phyloP scores from a whole-genome alignment of 2,113 vertebrate genomes.

The Himantopus leucocephalus region DNA sequence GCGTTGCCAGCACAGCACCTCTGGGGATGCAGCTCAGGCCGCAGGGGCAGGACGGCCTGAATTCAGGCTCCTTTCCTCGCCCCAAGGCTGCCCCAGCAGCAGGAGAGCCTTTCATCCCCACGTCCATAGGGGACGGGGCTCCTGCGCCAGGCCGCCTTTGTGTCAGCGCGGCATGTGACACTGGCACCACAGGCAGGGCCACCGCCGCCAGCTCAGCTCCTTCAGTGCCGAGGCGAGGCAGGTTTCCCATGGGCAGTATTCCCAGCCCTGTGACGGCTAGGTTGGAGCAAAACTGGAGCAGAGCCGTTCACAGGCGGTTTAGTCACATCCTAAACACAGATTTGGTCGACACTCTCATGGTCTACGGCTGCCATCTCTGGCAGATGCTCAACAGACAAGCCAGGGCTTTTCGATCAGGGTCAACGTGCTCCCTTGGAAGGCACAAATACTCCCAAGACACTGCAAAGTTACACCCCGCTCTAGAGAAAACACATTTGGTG shows the following conservation, averaged over 20 bases:
- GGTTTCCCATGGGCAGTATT: conserved; percentile 36
- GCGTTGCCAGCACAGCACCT: fast-evolving
- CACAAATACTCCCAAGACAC: fast-evolving
- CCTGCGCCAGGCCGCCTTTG: neutral
- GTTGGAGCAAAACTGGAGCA: neutral
- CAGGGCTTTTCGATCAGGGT: neutral
- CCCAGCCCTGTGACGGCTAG: neutral
- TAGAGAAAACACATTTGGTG: neutral
- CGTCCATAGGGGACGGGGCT: neutral
- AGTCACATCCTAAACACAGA: neutral
- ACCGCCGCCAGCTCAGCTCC: neutral
- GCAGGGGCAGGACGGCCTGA: neutral
- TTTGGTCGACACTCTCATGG: fast-evolving
- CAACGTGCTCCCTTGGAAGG: fast-evolving
- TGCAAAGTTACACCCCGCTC: neutral
- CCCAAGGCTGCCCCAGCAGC: neutral
- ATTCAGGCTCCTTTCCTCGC: neutral
- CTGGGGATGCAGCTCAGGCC: neutral
- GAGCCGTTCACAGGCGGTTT: neutral
- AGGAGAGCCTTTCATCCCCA: neutral
- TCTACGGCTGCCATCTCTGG: neutral
- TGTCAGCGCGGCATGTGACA: neutral
- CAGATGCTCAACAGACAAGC: neutral
- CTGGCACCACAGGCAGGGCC: neutral
- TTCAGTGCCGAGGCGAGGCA: neutral